Evolutionary conservation across 2,888 invertebrate species (phyloP), one percentile per base, ranked within the genome.

Genomic region (Diarsia brunnea): DNA sequence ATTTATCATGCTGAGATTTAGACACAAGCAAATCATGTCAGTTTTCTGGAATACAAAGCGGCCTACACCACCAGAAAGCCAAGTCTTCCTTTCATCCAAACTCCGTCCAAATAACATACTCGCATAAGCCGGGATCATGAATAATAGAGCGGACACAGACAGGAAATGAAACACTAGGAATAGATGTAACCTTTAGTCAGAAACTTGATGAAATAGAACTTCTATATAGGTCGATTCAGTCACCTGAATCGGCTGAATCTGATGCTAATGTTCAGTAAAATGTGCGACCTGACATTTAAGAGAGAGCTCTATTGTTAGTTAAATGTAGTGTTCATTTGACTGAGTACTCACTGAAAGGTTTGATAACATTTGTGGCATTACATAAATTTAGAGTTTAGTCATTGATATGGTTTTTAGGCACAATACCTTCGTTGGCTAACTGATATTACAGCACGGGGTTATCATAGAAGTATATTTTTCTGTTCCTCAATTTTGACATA

Each of bases 151-250:
- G 70, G 69, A 81, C 81, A 84, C 64, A 79, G 81, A 83, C 82
- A 81, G 89, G 87, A 91, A 91, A 92, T 91, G 88, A 92, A 91
- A 90, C 87, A 87, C 87, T 84, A 85, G 86, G 77, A 88, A 86
- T 84, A 86, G 84, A 78, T 78, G 74, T 74, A 85, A 83, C 65
- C 47, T 78, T 81, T 64, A 43, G 73, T 71, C 81, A 64, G 73
- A 66, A 77, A 72, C 63, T 80, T 81, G 79, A 79, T 86, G 47
- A 61, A 84, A 81, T 55, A 69, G 64, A 86, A 78, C 70, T 65
- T 72, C 58, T 43, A 73, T 63, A 73, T 78, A 75, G 24, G 55
- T 74, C 47, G 69, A 83, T 61, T 5, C 60, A 75, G 63, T 75
- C 69, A 82, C 72, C 67, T 68, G 51, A 45, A 82, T 68, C 67